These are phyloP conservation scores for Penaeus monodon DNA, from an alignment of 2,888 invertebrate genomes.

Conservation along the genomic window DNA sequence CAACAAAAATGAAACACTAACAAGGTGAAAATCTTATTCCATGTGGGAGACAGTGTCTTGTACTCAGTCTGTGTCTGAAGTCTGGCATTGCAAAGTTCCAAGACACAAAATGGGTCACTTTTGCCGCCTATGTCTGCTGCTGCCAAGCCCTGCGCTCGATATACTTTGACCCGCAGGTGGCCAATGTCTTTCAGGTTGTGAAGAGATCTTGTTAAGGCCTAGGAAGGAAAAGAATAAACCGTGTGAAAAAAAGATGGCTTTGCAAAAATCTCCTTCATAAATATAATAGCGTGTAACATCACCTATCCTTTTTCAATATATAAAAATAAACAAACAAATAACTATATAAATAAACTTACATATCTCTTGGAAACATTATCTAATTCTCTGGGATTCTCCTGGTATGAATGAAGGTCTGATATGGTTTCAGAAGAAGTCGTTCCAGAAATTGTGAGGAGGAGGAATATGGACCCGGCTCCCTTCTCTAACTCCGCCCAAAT, in stretches of 20 bases:
- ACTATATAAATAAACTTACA: constrained; percentile 73
- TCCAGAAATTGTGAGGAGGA: constrained; percentile 94
- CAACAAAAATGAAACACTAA: constrained; percentile 73
- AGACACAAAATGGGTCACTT: constrained; percentile 97
- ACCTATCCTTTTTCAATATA: background rate
- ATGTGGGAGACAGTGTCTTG: constrained; percentile 94
- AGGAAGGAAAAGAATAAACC: constrained; percentile 64
- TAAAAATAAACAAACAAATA: background rate
- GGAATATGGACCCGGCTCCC: constrained; percentile 80
- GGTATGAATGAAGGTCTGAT: constrained; percentile 88
- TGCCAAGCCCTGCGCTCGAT: constrained; percentile 83
- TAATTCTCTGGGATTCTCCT: constrained; percentile 82
- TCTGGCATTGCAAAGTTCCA: constrained; percentile 93
- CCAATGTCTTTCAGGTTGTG: constrained; percentile 88
- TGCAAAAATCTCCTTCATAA: background rate
- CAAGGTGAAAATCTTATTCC: constrained; percentile 99
- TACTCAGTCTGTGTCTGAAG: constrained; percentile 99
- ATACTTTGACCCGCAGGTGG: constrained; percentile 93
- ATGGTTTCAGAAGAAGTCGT: constrained; percentile 93
- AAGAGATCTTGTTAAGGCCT: constrained; percentile 80
- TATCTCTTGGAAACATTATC: constrained; percentile 78
- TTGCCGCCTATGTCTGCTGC: constrained; percentile 97
- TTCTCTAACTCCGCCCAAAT: constrained; percentile 92
- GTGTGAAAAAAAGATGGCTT: background rate
- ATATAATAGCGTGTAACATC: background rate